Percentiles rank a stretch among this genome's conserved stretches.
Conservation (phyloP, 2,797 vertebrate genomes). For the Hapalemur alaotrensis region DNA sequence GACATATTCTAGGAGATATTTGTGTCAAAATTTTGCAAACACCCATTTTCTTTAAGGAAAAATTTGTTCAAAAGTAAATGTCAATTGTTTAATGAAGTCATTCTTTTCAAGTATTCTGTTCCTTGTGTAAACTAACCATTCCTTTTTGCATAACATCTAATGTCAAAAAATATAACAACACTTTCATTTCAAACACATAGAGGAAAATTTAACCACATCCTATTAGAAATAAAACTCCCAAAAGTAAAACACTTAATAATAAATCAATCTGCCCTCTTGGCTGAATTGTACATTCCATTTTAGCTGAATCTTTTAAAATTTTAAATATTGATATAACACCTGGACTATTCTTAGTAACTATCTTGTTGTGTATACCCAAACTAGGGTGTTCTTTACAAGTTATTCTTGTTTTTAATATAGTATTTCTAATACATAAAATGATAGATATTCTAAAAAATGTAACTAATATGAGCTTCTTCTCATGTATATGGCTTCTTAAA, state of each 20-base stretch:
- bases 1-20: neutral
- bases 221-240: conserved; percentile 38
- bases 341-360: conserved; percentile 19
- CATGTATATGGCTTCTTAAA: neutral
- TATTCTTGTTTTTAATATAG: conserved; percentile 6
- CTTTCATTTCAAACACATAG: conserved; percentile 36
- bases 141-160: neutral
- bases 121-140: conserved; percentile 31
- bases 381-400: neutral
- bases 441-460: neutral
- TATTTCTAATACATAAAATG: neutral
- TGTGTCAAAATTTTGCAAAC: neutral
- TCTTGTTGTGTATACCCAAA: neutral
- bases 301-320: neutral
- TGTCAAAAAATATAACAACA: conserved; percentile 61
- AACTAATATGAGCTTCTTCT: neutral
- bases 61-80: conserved; percentile 23
- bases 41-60: conserved; percentile 7
- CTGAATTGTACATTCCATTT: neutral
- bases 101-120: conserved; percentile 36
- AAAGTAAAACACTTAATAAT: neutral
- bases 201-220: conserved; percentile 27
- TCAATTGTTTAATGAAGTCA: conserved; percentile 21
- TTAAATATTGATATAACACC: conserved; percentile 39
- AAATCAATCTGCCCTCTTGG: neutral